A percentile compares a stretch with the other conserved stretches of the same genome.
Conservation (phyloP, 2,797 vertebrate species). For the Pangasius larnaudii region DNA sequence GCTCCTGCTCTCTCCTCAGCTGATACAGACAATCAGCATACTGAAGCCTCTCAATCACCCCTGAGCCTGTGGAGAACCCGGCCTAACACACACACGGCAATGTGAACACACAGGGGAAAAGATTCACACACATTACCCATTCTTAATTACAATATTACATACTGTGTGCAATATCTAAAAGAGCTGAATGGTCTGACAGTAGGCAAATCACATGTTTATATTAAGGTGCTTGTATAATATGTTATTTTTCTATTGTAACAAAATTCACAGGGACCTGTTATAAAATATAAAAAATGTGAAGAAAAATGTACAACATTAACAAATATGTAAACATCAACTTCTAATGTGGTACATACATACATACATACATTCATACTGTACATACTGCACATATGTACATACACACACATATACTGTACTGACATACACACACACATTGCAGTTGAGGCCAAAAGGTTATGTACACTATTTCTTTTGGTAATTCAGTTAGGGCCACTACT, state of each 20-base stretch:
- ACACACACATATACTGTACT: too few species aligned
- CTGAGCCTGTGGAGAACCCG: constrained; percentile 61
- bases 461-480: background rate
- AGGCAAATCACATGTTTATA: background rate
- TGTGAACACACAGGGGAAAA: background rate
- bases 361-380: background rate
- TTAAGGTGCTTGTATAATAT: background rate
- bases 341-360: background rate
- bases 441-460: too few species aligned
- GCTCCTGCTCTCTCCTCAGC: constrained; percentile 70
- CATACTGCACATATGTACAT: too few species aligned
- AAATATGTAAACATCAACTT: too few species aligned
- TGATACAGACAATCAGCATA: constrained; percentile 70
- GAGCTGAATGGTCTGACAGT: background rate
- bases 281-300: too few species aligned
- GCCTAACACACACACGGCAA: constrained; percentile 62
- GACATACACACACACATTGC: too few species aligned
- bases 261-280: too few species aligned
- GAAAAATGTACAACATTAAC: too few species aligned
- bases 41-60: constrained; percentile 76
- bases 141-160: background rate
- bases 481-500: background rate
- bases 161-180: background rate
- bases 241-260: too few species aligned
- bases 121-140: background rate